Evolutionary conservation across 2,113 vertebrate species (phyloP).

Genomic region (Hippolais icterina): DNA sequence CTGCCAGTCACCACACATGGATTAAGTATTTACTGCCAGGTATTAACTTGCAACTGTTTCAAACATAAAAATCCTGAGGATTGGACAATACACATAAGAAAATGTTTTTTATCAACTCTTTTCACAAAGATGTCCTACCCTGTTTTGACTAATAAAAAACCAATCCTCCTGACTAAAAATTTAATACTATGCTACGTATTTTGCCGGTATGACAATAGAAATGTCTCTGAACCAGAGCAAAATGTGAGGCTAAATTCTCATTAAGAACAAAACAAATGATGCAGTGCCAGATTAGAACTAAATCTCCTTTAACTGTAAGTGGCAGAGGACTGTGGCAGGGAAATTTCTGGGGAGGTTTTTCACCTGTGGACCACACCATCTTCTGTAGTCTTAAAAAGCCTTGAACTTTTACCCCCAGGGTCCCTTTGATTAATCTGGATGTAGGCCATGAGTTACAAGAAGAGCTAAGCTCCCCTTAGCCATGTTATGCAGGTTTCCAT

Average conservation of each 20-base stretch:
- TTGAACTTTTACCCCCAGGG: background rate
- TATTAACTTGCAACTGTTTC: constrained; percentile 62
- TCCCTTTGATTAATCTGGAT: background rate
- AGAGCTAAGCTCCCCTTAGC: fast-evolving
- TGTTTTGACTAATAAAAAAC: background rate
- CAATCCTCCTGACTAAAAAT: background rate
- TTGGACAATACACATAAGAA: constrained; percentile 10
- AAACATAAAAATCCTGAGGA: constrained; percentile 60
- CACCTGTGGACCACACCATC: background rate
- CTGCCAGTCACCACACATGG: constrained; percentile 57
- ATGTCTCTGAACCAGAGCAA: background rate
- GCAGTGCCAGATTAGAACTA: background rate
- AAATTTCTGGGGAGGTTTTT: background rate
- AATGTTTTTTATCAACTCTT: background rate
- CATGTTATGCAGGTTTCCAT: no score
- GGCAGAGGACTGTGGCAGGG: background rate
- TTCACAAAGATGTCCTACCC: background rate
- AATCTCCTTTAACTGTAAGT: background rate
- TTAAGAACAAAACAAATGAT: background rate
- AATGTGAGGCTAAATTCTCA: background rate
- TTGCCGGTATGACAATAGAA: background rate
- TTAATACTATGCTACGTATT: background rate
- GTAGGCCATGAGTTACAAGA: background rate
- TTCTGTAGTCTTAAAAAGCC: background rate
- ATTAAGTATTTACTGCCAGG: constrained; percentile 65